These are phyloP conservation scores for Myripristis jacobus DNA, from an alignment of 2,797 vertebrate species.

Conservation along the genomic window DNA sequence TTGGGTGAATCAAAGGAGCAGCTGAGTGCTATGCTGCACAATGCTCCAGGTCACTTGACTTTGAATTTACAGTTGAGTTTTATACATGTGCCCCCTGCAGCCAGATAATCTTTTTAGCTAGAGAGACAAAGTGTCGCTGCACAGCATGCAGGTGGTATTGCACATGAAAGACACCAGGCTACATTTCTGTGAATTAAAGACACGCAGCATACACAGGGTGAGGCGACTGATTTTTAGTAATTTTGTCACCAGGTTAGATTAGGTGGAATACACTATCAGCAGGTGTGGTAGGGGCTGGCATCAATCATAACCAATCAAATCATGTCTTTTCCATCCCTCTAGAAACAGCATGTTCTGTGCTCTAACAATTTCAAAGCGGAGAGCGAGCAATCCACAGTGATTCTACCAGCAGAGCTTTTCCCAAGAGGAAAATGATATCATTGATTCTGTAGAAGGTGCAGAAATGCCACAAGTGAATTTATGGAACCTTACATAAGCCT, in stretches of 20 bases:
- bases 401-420: background rate
- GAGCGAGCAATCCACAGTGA: too few relatives aligned
- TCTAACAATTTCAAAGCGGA: too few relatives aligned
- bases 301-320: conserved; percentile 43
- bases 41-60: background rate
- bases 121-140: background rate
- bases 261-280: conserved; percentile 34
- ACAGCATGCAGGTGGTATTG: background rate
- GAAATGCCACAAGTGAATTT: conserved; percentile 10
- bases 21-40: background rate
- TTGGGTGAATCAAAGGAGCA: background rate
- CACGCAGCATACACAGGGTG: too few relatives aligned
- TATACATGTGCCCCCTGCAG: background rate
- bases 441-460: background rate
- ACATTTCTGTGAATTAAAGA: too few relatives aligned
- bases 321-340: conserved; percentile 8
- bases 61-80: too few relatives aligned
- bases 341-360: conserved; percentile 5
- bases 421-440: background rate
- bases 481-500: conserved; percentile 10
- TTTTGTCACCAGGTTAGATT: conserved; percentile 27
- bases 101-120: background rate
- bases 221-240: background rate
- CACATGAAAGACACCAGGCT: too few relatives aligned
- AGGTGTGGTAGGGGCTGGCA: conserved; percentile 20